Evolutionary conservation across 2,113 vertebrate species (phyloP).

Genomic region (Spea multiplicata): DNA sequence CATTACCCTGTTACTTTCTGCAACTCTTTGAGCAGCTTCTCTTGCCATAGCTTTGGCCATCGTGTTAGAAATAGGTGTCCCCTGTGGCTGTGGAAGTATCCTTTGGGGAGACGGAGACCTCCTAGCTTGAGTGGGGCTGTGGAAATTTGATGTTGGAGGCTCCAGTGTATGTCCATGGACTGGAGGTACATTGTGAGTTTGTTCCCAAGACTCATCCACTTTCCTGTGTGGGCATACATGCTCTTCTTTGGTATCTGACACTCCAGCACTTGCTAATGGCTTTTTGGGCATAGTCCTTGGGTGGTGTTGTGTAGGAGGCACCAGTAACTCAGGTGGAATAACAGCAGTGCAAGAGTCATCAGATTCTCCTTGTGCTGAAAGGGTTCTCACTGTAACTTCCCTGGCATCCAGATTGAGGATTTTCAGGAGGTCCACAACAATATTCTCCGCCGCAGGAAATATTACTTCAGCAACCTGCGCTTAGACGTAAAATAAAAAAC

Average conservation of each 20-base stretch:
- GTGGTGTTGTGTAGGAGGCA: slow-evolving; percentile 75
- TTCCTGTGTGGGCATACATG: slow-evolving; percentile 64
- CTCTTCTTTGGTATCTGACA: slow-evolving; percentile 92
- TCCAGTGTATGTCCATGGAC: slow-evolving; percentile 73
- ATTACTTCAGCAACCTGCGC: slow-evolving; percentile 85
- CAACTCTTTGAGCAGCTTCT: slow-evolving; percentile 88
- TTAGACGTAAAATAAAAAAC: not conserved
- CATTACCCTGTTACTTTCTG: slow-evolving; percentile 82
- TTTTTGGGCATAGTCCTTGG: slow-evolving; percentile 76
- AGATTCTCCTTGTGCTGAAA: slow-evolving; percentile 92
- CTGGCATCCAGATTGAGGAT: slow-evolving; percentile 82
- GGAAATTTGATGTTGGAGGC: slow-evolving; percentile 70
- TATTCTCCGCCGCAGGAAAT: slow-evolving; percentile 79
- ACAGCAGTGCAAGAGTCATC: slow-evolving; percentile 77
- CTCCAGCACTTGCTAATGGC: slow-evolving; percentile 87
- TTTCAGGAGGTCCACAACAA: slow-evolving; percentile 77
- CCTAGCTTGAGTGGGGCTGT: slow-evolving; percentile 56
- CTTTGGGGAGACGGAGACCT: slow-evolving; percentile 90
- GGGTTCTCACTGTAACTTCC: slow-evolving; percentile 85
- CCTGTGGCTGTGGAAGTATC: slow-evolving; percentile 94
- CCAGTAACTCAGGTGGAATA: slow-evolving; percentile 84
- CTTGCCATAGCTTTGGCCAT: slow-evolving; percentile 95
- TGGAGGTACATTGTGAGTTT: slow-evolving; percentile 66
- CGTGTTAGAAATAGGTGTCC: slow-evolving; percentile 81
- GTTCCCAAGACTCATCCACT: slow-evolving; percentile 81